Conservation (phyloP, 2,888 invertebrate species). For the Anticlea derivata region DNA sequence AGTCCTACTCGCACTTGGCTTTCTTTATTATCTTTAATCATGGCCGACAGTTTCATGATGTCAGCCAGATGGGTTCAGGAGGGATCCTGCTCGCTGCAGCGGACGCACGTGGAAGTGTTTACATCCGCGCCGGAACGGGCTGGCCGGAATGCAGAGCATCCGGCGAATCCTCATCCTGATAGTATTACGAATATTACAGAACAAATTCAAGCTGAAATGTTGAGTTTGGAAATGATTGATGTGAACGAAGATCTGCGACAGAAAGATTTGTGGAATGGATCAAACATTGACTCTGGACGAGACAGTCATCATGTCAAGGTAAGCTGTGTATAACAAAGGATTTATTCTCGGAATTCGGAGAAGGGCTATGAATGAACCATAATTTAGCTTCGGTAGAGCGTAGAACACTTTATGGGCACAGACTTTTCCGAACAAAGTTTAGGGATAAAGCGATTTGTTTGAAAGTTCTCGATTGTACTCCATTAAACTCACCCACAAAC, state of each 20-base stretch:
- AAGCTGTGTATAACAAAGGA: no score
- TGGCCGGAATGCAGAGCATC: constrained; percentile 50
- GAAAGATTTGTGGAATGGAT: neutral
- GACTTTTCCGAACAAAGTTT: neutral
- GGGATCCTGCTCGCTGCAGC: constrained; percentile 49
- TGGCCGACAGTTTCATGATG: constrained; percentile 33
- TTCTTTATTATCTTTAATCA: constrained; percentile 34
- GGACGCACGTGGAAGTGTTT: constrained; percentile 76
- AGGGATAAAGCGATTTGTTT: constrained; percentile 5
- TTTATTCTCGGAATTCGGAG: no score
- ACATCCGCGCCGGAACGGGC: constrained; percentile 59
- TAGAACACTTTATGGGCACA: neutral
- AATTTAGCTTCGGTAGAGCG: no score
- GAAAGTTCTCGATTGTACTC: constrained; percentile 2
- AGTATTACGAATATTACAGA: constrained; percentile 12
- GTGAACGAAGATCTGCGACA: neutral
- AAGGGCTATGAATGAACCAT: no score
- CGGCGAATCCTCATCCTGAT: constrained; percentile 37
- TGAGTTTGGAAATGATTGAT: neutral
- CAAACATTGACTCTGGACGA: no score
- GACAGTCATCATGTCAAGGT: no score
- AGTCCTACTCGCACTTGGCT: no score
- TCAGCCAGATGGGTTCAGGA: constrained; percentile 31
- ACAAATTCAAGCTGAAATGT: constrained; percentile 9
- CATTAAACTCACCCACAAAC: constrained; percentile 8